phyloP scores from a whole-genome alignment of 2,888 invertebrate genomes.

The Allophyes oxyacanthae region DNA sequence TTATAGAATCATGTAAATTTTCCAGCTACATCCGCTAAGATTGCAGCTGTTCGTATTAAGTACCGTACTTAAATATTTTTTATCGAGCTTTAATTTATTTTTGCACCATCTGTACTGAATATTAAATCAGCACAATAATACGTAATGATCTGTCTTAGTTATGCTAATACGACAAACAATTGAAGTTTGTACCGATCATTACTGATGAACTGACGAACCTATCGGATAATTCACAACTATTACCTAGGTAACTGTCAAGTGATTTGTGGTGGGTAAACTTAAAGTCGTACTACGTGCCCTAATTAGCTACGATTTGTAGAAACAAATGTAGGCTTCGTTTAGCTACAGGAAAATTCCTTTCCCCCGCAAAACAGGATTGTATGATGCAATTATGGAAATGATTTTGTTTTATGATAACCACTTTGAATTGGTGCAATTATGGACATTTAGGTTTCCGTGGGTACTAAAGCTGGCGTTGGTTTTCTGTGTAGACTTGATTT shows the following conservation, averaged over 20 bases:
- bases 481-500: too few species aligned
- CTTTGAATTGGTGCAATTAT: slow-evolving; percentile 13
- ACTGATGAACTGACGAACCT: slow-evolving; percentile 19
- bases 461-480: too few species aligned
- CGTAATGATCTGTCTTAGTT: slow-evolving; percentile 52
- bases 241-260: slow-evolving; percentile 58
- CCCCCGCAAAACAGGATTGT: slow-evolving; percentile 2
- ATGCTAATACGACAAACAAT: slow-evolving; percentile 67
- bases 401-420: slow-evolving; percentile 9
- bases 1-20: too few species aligned
- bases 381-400: slow-evolving; percentile 12
- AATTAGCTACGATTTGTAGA: slow-evolving; percentile 37
- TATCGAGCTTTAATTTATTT: not conserved
- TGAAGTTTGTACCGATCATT: slow-evolving; percentile 52
- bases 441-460: not conserved
- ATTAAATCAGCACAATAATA: slow-evolving; percentile 59
- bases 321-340: slow-evolving; percentile 6
- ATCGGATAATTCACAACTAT: slow-evolving; percentile 51
- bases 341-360: slow-evolving; percentile 15
- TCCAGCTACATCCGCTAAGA: too few species aligned
- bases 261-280: slow-evolving; percentile 36
- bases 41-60: too few species aligned
- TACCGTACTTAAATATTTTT: too few species aligned
- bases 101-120: slow-evolving; percentile 37
- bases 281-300: slow-evolving; percentile 23